These are phyloP conservation scores for Pycnomerus fuliginosus DNA, from an alignment of 2,888 invertebrate genomes.

Conservation along the genomic window DNA sequence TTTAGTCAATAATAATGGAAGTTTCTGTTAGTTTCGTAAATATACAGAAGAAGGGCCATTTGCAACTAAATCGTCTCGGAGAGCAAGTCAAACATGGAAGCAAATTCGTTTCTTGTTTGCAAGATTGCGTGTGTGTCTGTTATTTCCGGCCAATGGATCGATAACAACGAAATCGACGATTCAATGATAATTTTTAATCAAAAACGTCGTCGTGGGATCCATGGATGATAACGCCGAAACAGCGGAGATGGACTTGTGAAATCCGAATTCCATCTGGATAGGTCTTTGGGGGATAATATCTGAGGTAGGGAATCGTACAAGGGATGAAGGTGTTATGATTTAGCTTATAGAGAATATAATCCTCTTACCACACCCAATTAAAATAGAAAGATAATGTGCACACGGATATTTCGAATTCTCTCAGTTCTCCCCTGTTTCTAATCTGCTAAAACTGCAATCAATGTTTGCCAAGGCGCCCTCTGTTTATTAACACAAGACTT, in stretches of 20 bases:
- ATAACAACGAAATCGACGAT: too few relatives aligned
- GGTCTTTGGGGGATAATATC: conserved; percentile 16
- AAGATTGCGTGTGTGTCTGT: too few relatives aligned
- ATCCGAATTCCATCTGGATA: conserved; percentile 19
- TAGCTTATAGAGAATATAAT: conserved; percentile 22
- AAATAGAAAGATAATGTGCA: conserved; percentile 23
- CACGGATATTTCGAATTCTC: too few relatives aligned
- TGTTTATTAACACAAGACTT: too few relatives aligned
- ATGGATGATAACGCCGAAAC: too few relatives aligned
- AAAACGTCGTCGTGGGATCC: too few relatives aligned
- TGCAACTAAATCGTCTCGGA: conserved; percentile 16
- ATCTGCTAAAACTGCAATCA: too few relatives aligned
- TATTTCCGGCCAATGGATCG: too few relatives aligned
- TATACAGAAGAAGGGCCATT: conserved; percentile 15
- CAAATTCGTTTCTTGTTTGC: conserved; percentile 18
- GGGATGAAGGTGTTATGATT: conserved; percentile 25
- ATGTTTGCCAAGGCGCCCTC: too few relatives aligned
- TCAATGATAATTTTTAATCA: too few relatives aligned
- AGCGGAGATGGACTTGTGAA: too few relatives aligned
- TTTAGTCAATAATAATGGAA: too few relatives aligned
- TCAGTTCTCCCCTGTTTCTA: neutral
- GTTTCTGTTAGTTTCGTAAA: conserved; percentile 17
- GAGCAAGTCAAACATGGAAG: conserved; percentile 20
- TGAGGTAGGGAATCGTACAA: conserved; percentile 3
- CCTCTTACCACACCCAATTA: conserved; percentile 26